These are phyloP conservation scores for Drosophila mauritiana DNA, from an alignment of 1,140 invertebrate species.

Conservation along the genomic window DNA sequence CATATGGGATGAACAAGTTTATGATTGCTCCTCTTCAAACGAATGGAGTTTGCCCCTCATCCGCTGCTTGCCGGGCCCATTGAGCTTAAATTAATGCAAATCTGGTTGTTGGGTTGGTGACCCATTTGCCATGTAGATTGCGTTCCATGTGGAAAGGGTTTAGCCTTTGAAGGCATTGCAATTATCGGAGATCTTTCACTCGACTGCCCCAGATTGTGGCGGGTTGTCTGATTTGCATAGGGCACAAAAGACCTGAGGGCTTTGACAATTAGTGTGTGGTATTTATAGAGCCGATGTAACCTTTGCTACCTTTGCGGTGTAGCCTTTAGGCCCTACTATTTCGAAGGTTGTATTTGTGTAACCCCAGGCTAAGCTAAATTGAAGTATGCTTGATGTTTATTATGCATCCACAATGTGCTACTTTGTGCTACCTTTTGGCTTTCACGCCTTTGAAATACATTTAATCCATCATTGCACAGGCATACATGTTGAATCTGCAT, in stretches of 20 bases:
- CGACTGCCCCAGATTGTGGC: slow-evolving; percentile 60
- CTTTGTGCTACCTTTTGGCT: slow-evolving; percentile 77
- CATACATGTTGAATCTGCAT: slow-evolving; percentile 17
- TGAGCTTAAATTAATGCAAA: slow-evolving; percentile 67
- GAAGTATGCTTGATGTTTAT: slow-evolving; percentile 67
- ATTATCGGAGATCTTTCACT: slow-evolving; percentile 73
- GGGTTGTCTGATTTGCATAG: slow-evolving; percentile 66
- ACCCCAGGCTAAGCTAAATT: slow-evolving; percentile 65
- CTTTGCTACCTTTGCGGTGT: slow-evolving; percentile 20
- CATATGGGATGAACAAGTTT: slow-evolving; percentile 36
- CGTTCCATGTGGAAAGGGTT: neutral
- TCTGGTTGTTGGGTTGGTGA: slow-evolving; percentile 21
- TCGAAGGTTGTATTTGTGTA: slow-evolving; percentile 14
- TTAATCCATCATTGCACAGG: slow-evolving; percentile 76
- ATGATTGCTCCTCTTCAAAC: slow-evolving; percentile 19
- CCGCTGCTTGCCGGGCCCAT: slow-evolving; percentile 28
- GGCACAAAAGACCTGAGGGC: slow-evolving; percentile 34
- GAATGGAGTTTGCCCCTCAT: slow-evolving; percentile 17
- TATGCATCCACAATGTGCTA: slow-evolving; percentile 75
- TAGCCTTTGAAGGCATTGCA: slow-evolving; percentile 49
- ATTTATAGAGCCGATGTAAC: slow-evolving; percentile 46
- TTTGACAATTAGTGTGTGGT: slow-evolving; percentile 70
- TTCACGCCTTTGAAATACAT: slow-evolving; percentile 82
- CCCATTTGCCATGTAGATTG: slow-evolving; percentile 12
- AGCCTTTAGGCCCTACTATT: slow-evolving; percentile 16